A percentile compares a stretch with the other conserved stretches of the same genome.
These are phyloP conservation scores for Diachrysia chrysitis DNA, from an alignment of 2,888 invertebrate species.

Conservation along the genomic window DNA sequence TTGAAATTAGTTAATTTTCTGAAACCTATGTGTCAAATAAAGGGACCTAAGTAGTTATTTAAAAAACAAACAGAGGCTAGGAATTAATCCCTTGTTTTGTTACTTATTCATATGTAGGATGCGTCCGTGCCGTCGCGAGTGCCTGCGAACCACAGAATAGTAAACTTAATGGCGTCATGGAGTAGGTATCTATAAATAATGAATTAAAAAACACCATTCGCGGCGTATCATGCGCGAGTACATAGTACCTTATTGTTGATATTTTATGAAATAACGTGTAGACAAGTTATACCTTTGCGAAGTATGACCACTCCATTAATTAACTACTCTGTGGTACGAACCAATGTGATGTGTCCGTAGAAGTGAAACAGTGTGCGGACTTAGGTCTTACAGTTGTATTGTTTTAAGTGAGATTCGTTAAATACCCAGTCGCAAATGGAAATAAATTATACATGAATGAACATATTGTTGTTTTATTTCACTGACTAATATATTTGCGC, in stretches of 20 bases:
- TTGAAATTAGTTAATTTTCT: constrained; percentile 40
- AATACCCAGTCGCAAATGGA: constrained; percentile 83
- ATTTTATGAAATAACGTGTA: not conserved
- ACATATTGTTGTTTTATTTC: constrained; percentile 63
- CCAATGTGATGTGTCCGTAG: constrained; percentile 62
- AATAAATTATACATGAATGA: constrained; percentile 81
- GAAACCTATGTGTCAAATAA: constrained; percentile 50
- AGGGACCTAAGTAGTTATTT: constrained; percentile 55
- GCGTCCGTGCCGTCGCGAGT: constrained; percentile 47
- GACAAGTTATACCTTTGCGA: not conserved
- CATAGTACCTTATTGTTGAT: not conserved
- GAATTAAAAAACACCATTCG: not conserved
- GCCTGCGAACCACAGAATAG: constrained; percentile 35
- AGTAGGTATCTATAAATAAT: not conserved
- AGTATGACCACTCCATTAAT: constrained; percentile 31
- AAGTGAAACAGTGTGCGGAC: constrained; percentile 66
- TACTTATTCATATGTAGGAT: constrained; percentile 20
- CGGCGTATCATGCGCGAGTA: not conserved
- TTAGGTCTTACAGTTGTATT: constrained; percentile 67
- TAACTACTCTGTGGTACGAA: constrained; percentile 29
- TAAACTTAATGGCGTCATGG: constrained; percentile 29
- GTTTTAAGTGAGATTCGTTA: constrained; percentile 79
- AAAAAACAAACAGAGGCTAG: constrained; percentile 37
- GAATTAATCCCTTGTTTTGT: constrained; percentile 23
- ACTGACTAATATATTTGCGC: not conserved